These are phyloP conservation scores for Sardinella longiceps DNA, from an alignment of 2,797 vertebrate species.

Conservation along the genomic window DNA sequence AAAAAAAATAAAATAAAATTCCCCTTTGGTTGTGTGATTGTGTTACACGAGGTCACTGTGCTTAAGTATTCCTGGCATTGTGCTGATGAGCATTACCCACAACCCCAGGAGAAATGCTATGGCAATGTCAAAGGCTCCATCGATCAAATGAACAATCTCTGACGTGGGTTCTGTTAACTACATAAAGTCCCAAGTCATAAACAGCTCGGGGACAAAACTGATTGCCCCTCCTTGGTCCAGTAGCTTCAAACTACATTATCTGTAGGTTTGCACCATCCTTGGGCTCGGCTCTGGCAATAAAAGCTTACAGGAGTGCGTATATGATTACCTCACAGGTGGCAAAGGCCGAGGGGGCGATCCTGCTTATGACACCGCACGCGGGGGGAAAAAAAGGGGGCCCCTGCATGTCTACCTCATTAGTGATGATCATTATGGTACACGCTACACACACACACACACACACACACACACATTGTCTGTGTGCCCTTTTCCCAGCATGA, in stretches of 20 bases:
- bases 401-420: background rate
- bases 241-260: background rate
- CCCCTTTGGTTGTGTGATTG: background rate
- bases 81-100: too few species aligned
- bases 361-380: background rate
- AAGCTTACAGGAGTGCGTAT: background rate
- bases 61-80: background rate
- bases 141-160: background rate
- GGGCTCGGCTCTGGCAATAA: background rate
- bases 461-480: background rate
- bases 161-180: background rate
- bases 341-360: background rate
- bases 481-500: slow-evolving; percentile 1
- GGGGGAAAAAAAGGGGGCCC: background rate
- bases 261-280: background rate
- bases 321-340: slow-evolving; percentile 2
- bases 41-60: background rate
- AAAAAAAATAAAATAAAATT: background rate
- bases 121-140: background rate
- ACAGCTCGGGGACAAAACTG: background rate
- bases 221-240: background rate
- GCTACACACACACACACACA: background rate
- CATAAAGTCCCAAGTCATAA: background rate
- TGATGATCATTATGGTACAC: background rate
- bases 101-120: too few species aligned